Conservation (phyloP, 2,888 invertebrate genomes). For the Monopis laevigella region DNA sequence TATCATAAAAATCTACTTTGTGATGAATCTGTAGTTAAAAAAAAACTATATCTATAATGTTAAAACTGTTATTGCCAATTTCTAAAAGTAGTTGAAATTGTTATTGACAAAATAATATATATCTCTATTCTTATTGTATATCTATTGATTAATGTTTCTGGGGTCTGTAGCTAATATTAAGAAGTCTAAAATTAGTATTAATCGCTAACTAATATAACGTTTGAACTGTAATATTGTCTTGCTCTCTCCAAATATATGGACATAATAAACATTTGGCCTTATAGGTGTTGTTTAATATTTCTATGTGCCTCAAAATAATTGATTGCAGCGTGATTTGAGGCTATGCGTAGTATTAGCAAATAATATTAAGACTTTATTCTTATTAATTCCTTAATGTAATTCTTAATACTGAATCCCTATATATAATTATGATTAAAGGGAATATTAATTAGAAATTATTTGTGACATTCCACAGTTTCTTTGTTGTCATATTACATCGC, state of each 20-base stretch:
- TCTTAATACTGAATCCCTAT: too few species aligned
- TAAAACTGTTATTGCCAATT: neutral
- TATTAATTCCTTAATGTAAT: too few species aligned
- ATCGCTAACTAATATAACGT: too few species aligned
- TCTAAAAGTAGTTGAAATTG: neutral
- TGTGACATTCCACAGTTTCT: too few species aligned
- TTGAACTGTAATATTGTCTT: too few species aligned
- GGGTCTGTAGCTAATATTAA: neutral
- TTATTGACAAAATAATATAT: neutral
- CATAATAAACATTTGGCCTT: constrained; percentile 10
- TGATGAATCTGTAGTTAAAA: constrained; percentile 1
- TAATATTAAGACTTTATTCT: constrained; percentile 1
- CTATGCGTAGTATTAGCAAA: constrained; percentile 6
- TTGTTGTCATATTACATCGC: too few species aligned
- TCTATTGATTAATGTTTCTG: neutral
- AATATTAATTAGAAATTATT: too few species aligned
- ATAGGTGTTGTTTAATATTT: constrained; percentile 10
- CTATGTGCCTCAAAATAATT: constrained; percentile 8
- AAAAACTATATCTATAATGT: neutral
- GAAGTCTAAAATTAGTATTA: neutral
- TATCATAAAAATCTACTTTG: constrained; percentile 5
- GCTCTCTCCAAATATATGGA: neutral
- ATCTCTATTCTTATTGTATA: neutral
- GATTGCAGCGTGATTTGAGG: constrained; percentile 10
- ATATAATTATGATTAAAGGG: too few species aligned